Evolutionary conservation across 1,140 invertebrate species (phyloP), one percentile per base, ranked within the genome.

Genomic region (Kradibia gibbosae): DNA sequence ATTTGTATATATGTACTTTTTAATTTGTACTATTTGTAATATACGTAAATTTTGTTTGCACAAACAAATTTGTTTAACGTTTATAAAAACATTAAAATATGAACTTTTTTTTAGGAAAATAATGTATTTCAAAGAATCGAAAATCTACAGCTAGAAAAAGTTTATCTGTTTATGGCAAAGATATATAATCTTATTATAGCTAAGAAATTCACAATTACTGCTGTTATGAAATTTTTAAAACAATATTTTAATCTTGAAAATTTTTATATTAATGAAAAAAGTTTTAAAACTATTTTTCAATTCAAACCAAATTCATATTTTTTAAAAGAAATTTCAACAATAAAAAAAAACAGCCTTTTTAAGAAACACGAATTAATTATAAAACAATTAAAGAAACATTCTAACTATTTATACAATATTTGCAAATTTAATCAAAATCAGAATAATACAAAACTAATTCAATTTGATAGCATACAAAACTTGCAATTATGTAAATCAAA

Each of bases 121-220:
- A n/a, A 67, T 67, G 39, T 22, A 67, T 67, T 39, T 39, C 34
- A 22, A 20, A 67, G 62, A 67, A 39, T 39, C 39, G 39, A 39
- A 39, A 67, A 39, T 39, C n/a, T 67, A n/a, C 17, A 67, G n/a
- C 1, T 39, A 39, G 62, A 67, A 67, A 67, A 67, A 36, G 20
- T 13, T 39, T 67, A 67, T 67, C 22, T 36, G 10, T n/a, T 67
- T 7, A 67, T 67, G 17, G 62, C 62, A 1, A 39, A 67, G 11
- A 39, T 67, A 67, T 67, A 67, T 67, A 67, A 67, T 39, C 20
- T 67, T 39, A 39, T 67, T n/a, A 3, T 39, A 39, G 39, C 17
- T n/a, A 67, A 67, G n/a, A 31, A 67, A 67, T 67, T 39, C 39
- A n/a, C 34, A 39, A 22, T 10, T 1, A 34, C 1, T n/a, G 1